These are phyloP conservation scores for Tryphoninae sp. DNA, from an alignment of 2,888 invertebrate species.

Conservation along the genomic window DNA sequence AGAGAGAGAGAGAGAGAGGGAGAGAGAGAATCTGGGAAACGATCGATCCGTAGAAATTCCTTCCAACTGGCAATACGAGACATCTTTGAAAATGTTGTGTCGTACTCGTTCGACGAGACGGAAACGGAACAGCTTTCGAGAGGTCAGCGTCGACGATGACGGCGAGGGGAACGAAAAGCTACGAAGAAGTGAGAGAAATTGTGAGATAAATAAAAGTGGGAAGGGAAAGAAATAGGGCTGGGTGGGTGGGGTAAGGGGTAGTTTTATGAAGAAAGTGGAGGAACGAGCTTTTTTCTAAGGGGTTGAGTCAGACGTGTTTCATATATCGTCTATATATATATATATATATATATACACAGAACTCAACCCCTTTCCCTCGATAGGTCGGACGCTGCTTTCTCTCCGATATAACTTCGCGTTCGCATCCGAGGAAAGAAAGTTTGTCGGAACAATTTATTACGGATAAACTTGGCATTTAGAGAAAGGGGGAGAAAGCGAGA, in stretches of 20 bases:
- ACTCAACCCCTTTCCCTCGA: background rate
- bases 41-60: conserved; percentile 46
- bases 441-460: conserved; percentile 68
- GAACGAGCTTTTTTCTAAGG: conserved; percentile 22
- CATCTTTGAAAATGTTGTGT: conserved; percentile 55
- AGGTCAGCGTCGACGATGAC: conserved; percentile 1
- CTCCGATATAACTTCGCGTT: conserved; percentile 43
- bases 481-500: conserved; percentile 38
- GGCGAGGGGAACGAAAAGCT: conserved; percentile 9
- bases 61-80: conserved; percentile 48
- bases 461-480: conserved; percentile 69
- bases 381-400: background rate
- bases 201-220: conserved; percentile 22
- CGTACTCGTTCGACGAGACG: background rate
- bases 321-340: conserved; percentile 23
- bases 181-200: conserved; percentile 20
- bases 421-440: conserved; percentile 56
- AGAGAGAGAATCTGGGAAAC: conserved; percentile 47
- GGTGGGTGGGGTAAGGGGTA: background rate
- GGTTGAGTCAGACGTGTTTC: conserved; percentile 2
- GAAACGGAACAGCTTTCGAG: conserved; percentile 19
- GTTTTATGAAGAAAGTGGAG: background rate
- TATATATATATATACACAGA: background rate
- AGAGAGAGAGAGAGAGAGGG: background rate
- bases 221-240: background rate